These are phyloP conservation scores for Python bivittatus DNA, from an alignment of 2,113 vertebrate species.

Conservation along the genomic window DNA sequence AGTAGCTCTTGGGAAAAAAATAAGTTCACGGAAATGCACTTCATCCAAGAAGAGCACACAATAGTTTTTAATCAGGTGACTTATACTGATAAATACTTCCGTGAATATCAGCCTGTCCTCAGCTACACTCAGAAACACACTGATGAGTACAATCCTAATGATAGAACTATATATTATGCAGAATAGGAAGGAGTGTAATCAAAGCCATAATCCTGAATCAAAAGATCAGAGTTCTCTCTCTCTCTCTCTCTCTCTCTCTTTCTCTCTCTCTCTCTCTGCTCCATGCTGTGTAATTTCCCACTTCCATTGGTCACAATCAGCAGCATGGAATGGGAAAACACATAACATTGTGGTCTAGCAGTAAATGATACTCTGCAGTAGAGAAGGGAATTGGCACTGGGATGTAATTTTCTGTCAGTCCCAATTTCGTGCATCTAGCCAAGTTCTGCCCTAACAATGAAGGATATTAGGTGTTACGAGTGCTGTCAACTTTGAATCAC, in stretches of 20 bases:
- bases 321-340: background rate
- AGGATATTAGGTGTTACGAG: background rate
- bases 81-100: background rate
- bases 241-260: background rate
- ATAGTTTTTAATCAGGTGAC: background rate
- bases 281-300: background rate
- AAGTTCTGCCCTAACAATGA: background rate
- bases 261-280: background rate
- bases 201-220: background rate
- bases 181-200: background rate
- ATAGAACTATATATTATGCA: background rate
- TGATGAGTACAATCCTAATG: background rate
- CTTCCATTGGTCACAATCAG: background rate
- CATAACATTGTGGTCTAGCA: background rate
- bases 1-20: too few relatives aligned
- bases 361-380: background rate
- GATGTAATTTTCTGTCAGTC: background rate
- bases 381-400: background rate
- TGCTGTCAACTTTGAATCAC: background rate
- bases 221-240: background rate
- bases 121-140: background rate
- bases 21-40: background rate
- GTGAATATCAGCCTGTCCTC: background rate
- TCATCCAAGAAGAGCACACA: background rate
- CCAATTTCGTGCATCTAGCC: background rate